Evolutionary conservation across 2,888 invertebrate species (phyloP), one percentile per base, ranked within the genome.

Genomic region (Octonoba sinensis): DNA sequence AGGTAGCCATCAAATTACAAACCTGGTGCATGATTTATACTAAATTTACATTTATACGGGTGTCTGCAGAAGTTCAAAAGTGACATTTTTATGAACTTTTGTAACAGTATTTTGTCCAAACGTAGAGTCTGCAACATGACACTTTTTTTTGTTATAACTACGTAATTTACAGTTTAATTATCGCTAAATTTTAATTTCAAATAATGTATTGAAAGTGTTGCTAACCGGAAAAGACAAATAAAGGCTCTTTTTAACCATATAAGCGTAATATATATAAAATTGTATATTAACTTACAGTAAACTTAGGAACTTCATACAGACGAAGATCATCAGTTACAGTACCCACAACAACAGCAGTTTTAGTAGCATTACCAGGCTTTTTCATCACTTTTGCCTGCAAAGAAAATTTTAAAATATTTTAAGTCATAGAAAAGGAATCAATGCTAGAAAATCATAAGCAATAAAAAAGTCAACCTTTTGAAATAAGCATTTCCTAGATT

Each of bases 291-390:
- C 65, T 89, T 88, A 93, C 94, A 73, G 94, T 93, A 88, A 99
- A 87, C 89, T 98, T 98, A 67, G 99, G 99, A 84, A 99, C 91
- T 75, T 93, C 92, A 90, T 94, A 94, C 84, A 99, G 92, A 88
- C 99, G 94, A 83, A 93, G 91, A 89, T 99, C 99, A 88, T 99
- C 96, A 82, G 99, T 99, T 83, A 99, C 92, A 54, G 95, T 94
- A 51, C 99, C 99, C 77, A 99, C 98, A 85, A 97, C 92, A 66
- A 99, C 99, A 59, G 96, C 95, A 85, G 94, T 94, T 87, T 95
- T 93, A 73, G 93, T 93, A 86, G 95, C 94, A 83, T 96, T 93
- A 13, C 95, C 95, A 86, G 93, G 93, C 89, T 94, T 95, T 87
- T 93, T 94, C 94, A 97, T 94, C 88, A 95, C 92, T 84, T 96